Evolutionary conservation across 2,113 vertebrate genomes (phyloP), one percentile per base, ranked within the genome.

Genomic region (Eleginops maclovinus): DNA sequence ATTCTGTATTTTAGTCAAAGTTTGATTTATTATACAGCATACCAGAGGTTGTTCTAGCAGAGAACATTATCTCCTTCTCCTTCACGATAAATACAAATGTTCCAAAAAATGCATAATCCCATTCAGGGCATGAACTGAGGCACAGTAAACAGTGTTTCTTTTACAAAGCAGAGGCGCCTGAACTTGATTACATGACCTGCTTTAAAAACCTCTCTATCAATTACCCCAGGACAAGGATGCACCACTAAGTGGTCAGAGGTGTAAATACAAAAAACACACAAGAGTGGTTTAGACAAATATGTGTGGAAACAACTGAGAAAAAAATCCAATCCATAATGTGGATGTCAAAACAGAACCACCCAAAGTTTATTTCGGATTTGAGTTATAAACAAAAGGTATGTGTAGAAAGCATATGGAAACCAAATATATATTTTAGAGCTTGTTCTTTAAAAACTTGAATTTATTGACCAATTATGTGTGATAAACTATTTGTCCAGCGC

Each of bases 271-370:
- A 65, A 26, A 59, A 53, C 9, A 59, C 8, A 50, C 1, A 12
- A 6, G 2, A 12, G 15, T 47, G 21, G 4, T 50, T 44, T 44
- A 14, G 28, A 9, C 21, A 43, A 13, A n/a, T 16, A 36, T 9
- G n/a, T 10, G 41, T 51, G 16, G 3, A 43, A 21, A 15, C 41
- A 41, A 22, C 4, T 36, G 31, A 7, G 31, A 36, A 36, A 8
- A 53, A 65, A 65, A 65, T 49, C 22, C 61, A 53, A 77, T 69
- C 55, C 46, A 68, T 50, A 68, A 68, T 4, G 12, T n/a, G 14
- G 31, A 12, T 51, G 40, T 19, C n/a, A 71, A 63, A 22, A 43
- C 50, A 36, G 9, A 50, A 47, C 24, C 5, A 8, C 17, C n/a
- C 14, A 77, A 55, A 71, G n/a, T 44, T 13, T 16, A 19, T 28